Conservation (phyloP, 2,888 invertebrate species). For the Theodoxus fluviatilis region DNA sequence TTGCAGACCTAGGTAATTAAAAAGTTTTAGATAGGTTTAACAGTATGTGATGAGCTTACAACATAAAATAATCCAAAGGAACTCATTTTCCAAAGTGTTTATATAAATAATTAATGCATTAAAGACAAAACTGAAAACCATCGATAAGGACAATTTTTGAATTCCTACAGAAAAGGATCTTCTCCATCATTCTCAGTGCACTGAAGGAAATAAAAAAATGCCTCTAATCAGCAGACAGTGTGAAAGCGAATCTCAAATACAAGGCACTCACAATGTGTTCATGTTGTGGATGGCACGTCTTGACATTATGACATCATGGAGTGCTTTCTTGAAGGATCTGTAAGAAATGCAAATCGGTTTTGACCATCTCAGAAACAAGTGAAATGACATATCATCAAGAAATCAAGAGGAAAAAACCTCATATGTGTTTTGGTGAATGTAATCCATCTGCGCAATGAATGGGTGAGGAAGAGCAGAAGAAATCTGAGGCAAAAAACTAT, state of each 20-base stretch:
- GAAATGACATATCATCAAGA: neutral
- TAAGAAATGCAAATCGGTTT: slow-evolving; percentile 30
- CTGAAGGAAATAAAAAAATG: neutral
- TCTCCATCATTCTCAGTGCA: neutral
- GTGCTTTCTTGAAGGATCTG: slow-evolving; percentile 94
- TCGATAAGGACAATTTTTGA: neutral
- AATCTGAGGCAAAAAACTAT: too few relatives aligned
- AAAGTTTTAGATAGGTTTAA: too few relatives aligned
- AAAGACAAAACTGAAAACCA: neutral
- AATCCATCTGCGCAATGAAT: too few relatives aligned
- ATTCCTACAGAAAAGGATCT: neutral
- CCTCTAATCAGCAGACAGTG: neutral
- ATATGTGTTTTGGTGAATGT: too few relatives aligned
- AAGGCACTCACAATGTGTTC: slow-evolving; percentile 86
- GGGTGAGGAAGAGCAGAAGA: too few relatives aligned
- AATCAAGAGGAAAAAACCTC: too few relatives aligned
- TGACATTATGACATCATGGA: slow-evolving; percentile 89
- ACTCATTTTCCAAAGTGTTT: neutral
- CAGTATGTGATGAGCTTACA: too few relatives aligned
- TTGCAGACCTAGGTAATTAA: too few relatives aligned
- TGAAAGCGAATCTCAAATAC: too few relatives aligned
- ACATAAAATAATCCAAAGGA: slow-evolving; percentile 42
- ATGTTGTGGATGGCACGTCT: slow-evolving; percentile 95
- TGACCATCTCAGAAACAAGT: neutral
- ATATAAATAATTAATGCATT: neutral